Evolutionary conservation across 2,797 vertebrate species (phyloP).

Genomic region (Squalus acanthias): DNA sequence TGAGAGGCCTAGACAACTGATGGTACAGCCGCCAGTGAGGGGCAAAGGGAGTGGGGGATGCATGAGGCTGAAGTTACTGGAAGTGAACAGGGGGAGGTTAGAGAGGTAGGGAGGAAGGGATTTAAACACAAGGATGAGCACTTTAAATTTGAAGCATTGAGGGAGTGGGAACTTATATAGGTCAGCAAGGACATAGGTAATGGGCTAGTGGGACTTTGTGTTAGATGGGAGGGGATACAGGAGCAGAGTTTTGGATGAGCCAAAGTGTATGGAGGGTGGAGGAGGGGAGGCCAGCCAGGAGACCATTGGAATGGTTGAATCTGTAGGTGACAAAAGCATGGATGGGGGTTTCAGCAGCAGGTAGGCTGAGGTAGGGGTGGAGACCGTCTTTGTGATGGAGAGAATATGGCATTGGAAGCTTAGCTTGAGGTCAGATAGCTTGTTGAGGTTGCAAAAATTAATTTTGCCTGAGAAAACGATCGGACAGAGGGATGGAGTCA

Average conservation of each 20-base stretch:
- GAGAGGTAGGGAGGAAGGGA: no score
- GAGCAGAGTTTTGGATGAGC: neutral
- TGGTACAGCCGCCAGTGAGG: neutral
- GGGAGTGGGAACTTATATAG: no score
- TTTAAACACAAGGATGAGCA: no score
- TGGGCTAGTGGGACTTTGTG: neutral
- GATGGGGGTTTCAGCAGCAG: neutral
- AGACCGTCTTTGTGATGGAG: neutral
- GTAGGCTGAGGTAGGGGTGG: neutral
- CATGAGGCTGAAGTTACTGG: neutral
- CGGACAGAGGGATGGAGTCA: no score
- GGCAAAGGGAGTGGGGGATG: neutral
- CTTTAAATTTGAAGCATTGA: no score
- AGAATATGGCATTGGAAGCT: neutral
- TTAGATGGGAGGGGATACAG: neutral
- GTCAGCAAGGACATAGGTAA: no score
- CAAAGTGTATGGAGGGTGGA: no score
- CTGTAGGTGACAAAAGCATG: neutral
- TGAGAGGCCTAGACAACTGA: neutral
- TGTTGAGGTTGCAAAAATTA: neutral
- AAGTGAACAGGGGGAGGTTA: neutral
- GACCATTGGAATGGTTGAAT: no score
- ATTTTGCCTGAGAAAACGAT: neutral
- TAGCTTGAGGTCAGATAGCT: neutral
- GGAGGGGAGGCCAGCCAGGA: no score